A percentile compares a stretch with the other conserved stretches of the same genome.
Conservation (phyloP, 2,888 invertebrate species). For the Pammene fasciana region DNA sequence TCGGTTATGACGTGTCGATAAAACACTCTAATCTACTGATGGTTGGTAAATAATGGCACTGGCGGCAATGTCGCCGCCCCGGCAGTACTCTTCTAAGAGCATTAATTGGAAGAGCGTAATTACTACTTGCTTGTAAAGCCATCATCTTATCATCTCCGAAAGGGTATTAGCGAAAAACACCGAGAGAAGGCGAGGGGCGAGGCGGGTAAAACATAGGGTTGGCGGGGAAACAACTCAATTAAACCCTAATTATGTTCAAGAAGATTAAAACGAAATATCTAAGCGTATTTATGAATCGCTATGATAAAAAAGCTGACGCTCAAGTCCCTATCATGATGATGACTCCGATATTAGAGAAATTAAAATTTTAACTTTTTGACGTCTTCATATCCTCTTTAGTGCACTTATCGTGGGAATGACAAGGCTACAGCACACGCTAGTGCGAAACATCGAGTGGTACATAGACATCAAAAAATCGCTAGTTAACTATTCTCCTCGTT, state of each 20-base stretch:
- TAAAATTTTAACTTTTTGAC: no score
- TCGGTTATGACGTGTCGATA: slow-evolving; percentile 34
- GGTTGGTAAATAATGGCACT: slow-evolving; percentile 34
- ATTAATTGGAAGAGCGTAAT: slow-evolving; percentile 79
- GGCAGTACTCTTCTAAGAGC: slow-evolving; percentile 54
- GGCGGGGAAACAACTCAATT: slow-evolving; percentile 9
- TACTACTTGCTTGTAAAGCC: slow-evolving; percentile 81
- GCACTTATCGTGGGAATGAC: no score
- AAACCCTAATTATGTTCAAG: neutral
- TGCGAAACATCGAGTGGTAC: no score
- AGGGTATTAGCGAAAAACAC: slow-evolving; percentile 80
- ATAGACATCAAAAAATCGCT: no score
- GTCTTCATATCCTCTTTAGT: no score
- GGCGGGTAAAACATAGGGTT: slow-evolving; percentile 44
- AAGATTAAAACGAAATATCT: neutral
- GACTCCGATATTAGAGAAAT: no score
- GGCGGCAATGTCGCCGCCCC: slow-evolving; percentile 60
- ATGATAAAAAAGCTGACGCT: no score
- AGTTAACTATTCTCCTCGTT: no score
- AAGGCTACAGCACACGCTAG: no score
- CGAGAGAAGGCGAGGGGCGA: slow-evolving; percentile 49
- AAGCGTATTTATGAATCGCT: neutral
- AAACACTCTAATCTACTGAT: slow-evolving; percentile 35
- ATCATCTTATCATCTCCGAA: slow-evolving; percentile 80
- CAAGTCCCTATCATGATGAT: no score